These are phyloP conservation scores for Spheniscus humboldti DNA, from an alignment of 2,797 vertebrate species.

Conservation along the genomic window DNA sequence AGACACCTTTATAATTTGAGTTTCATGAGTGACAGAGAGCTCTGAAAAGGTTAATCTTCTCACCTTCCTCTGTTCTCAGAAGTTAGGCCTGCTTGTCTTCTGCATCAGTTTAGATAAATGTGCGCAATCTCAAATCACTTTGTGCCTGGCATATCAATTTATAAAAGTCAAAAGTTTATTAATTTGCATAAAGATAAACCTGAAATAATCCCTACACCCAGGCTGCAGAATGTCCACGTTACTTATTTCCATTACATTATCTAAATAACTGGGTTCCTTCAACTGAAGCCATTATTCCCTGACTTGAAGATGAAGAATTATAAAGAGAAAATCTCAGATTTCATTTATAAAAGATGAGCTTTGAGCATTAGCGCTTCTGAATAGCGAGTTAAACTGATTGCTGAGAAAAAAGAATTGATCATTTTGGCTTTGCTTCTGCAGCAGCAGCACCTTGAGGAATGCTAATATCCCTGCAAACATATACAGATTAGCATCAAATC, in stretches of 20 bases:
- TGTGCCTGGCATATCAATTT: background rate
- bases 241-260: background rate
- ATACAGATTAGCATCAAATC: background rate
- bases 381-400: background rate
- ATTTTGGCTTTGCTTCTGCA: background rate
- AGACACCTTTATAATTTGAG: background rate
- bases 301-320: background rate
- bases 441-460: background rate
- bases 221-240: background rate
- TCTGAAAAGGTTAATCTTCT: background rate
- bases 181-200: background rate
- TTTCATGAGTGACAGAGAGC: background rate
- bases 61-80: background rate
- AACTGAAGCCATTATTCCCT: background rate
- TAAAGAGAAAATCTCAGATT: background rate
- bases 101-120: background rate
- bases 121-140: background rate
- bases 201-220: background rate
- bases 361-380: background rate
- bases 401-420: background rate
- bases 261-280: background rate
- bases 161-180: background rate
- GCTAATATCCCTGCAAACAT: background rate
- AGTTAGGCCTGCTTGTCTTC: background rate
- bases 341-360: background rate